Conservation (phyloP, 2,888 invertebrate species). For the Synanthedon vespiformis region DNA sequence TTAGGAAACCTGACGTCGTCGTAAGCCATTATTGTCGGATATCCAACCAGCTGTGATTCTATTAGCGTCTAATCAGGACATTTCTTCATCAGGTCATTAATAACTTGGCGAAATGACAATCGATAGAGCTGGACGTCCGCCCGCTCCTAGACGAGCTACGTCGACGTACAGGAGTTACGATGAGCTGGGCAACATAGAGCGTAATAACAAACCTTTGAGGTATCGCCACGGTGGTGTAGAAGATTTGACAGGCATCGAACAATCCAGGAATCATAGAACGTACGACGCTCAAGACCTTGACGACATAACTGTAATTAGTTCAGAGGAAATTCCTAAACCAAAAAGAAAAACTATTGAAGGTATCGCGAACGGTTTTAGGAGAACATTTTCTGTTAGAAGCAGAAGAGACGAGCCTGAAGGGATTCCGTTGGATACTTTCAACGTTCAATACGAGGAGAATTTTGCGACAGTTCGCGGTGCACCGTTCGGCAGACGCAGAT, state of each 20-base stretch:
- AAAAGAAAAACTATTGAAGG: constrained; percentile 56
- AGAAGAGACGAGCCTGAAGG: constrained; percentile 46
- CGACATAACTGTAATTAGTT: constrained; percentile 59
- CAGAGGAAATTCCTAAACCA: constrained; percentile 53
- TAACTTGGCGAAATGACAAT: constrained; percentile 47
- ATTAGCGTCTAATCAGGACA: constrained; percentile 18
- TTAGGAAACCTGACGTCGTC: constrained; percentile 8
- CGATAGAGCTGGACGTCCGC: constrained; percentile 54
- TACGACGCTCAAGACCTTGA: constrained; percentile 47
- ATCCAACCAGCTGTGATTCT: constrained; percentile 5
- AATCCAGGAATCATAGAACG: constrained; percentile 29
- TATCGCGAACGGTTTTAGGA: constrained; percentile 51
- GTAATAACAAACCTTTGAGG: constrained; percentile 37
- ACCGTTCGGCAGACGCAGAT: constrained; percentile 57
- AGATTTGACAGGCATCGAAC: constrained; percentile 51
- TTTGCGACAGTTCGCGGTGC: constrained; percentile 59
- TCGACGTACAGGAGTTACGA: constrained; percentile 65
- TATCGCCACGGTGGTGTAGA: constrained; percentile 55
- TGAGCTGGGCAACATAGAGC: constrained; percentile 51
- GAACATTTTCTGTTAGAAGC: constrained; percentile 56
- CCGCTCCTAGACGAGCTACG: constrained; percentile 48
- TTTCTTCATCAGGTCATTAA: constrained; percentile 43
- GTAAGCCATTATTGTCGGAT: constrained; percentile 36
- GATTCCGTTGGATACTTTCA: constrained; percentile 56
- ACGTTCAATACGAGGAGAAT: constrained; percentile 39